Evolutionary conservation across 2,888 invertebrate genomes (phyloP).

Genomic region (Trissoscelio sp.): DNA sequence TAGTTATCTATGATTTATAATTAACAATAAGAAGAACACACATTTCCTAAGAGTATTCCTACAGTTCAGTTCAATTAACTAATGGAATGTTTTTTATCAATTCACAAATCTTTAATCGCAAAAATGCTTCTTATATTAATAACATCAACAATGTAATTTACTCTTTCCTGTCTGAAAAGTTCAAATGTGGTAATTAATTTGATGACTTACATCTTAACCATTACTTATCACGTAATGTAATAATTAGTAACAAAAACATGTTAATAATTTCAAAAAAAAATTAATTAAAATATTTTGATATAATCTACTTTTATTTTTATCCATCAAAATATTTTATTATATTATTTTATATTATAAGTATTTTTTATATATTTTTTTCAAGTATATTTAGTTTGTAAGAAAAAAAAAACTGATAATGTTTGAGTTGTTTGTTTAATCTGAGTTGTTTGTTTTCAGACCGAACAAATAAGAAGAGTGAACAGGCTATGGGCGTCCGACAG

Average conservation of each 20-base stretch:
- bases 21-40: neutral
- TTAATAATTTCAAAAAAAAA: neutral
- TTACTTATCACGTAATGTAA: constrained; percentile 2
- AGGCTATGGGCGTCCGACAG: constrained; percentile 96
- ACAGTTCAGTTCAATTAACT: no score
- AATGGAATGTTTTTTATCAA: no score
- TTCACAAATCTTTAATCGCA: no score
- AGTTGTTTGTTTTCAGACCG: constrained; percentile 88
- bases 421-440: constrained; percentile 78
- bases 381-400: neutral
- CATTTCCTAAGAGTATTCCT: no score
- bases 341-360: no score
- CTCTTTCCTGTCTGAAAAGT: neutral
- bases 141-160: neutral
- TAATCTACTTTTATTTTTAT: neutral
- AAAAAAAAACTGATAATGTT: constrained; percentile 1
- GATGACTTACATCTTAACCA: neutral
- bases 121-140: no score
- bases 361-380: neutral
- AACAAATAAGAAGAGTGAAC: constrained; percentile 96
- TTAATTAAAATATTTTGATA: neutral
- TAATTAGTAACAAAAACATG: no score
- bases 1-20: neutral
- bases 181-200: neutral
- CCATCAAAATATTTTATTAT: constrained; percentile 2